A percentile compares a stretch with the other conserved stretches of the same genome.
Evolutionary conservation across 2,888 invertebrate genomes (phyloP).

Genomic region (Margaritifera margaritifera): DNA sequence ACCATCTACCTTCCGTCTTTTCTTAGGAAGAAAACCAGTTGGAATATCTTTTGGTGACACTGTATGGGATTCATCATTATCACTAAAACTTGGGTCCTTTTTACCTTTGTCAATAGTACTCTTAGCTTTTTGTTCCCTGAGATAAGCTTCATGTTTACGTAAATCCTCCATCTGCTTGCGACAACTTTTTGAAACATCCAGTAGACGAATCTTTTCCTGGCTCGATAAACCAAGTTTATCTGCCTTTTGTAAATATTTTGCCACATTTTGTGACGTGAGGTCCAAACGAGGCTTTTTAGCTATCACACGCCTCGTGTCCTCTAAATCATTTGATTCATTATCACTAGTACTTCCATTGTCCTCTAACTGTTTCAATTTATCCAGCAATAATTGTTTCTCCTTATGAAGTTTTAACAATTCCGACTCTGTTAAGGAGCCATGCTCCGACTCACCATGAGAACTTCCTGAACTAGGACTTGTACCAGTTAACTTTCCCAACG

Average conservation of each 20-base stretch:
- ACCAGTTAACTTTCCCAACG: slow-evolving; percentile 27
- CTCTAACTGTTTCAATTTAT: slow-evolving; percentile 68
- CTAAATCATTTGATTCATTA: slow-evolving; percentile 36
- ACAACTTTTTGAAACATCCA: slow-evolving; percentile 57
- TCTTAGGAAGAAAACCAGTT: slow-evolving; percentile 54
- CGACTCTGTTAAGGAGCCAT: slow-evolving; percentile 75
- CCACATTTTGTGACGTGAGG: slow-evolving; percentile 11
- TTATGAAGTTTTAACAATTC: slow-evolving; percentile 64
- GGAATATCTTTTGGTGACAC: slow-evolving; percentile 57
- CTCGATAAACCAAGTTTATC: slow-evolving; percentile 28
- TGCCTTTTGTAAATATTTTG: slow-evolving; percentile 32
- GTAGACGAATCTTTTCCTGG: slow-evolving; percentile 41
- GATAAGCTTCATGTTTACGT: slow-evolving; percentile 40
- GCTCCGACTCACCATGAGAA: slow-evolving; percentile 73
- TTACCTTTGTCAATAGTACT: slow-evolving; percentile 31
- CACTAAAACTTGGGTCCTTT: slow-evolving; percentile 42
- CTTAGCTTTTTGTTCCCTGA: slow-evolving; percentile 42
- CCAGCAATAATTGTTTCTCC: slow-evolving; percentile 67
- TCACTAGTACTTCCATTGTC: slow-evolving; percentile 62
- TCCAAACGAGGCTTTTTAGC: slow-evolving; percentile 53
- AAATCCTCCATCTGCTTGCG: slow-evolving; percentile 66
- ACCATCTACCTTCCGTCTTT: slow-evolving; percentile 52
- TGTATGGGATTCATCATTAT: slow-evolving; percentile 47
- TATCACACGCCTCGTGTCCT: slow-evolving; percentile 37
- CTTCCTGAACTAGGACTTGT: slow-evolving; percentile 59